Conservation (phyloP, 2,797 vertebrate species). For the Macroramphosus scolopax region DNA sequence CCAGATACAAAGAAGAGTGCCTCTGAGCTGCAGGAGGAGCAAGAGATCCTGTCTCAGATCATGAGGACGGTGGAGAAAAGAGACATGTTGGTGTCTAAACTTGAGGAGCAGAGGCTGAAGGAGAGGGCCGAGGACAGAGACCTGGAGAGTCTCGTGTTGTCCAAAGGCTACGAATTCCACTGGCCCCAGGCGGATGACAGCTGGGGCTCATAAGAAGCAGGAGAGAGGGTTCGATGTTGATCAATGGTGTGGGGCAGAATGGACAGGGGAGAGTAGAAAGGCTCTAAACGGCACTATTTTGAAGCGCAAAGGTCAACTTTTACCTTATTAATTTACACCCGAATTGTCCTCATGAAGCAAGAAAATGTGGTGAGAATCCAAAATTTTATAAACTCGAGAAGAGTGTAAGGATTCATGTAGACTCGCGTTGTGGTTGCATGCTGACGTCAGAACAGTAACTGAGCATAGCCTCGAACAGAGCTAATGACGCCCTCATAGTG, state of each 20-base stretch:
- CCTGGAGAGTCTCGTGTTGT: conserved; percentile 79
- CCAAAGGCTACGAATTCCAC: conserved; percentile 72
- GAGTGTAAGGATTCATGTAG: background rate
- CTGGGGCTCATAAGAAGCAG: conserved; percentile 34
- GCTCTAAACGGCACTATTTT: background rate
- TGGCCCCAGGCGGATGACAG: conserved; percentile 55
- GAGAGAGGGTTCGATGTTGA: conserved; percentile 24
- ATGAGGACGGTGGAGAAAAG: conserved; percentile 89
- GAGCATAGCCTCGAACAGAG: conserved; percentile 3
- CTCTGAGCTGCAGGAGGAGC: conserved; percentile 78
- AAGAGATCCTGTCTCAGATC: conserved; percentile 83
- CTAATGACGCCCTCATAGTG: conserved; percentile 13
- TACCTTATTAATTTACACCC: too few species aligned
- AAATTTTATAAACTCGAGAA: background rate
- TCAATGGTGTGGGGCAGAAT: too few species aligned
- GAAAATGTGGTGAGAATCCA: background rate
- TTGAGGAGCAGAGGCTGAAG: conserved; percentile 87
- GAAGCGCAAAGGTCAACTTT: background rate
- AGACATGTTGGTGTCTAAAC: conserved; percentile 80
- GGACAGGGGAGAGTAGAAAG: background rate
- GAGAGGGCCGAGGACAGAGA: conserved; percentile 84
- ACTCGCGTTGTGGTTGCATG: conserved; percentile 6
- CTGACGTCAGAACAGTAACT: conserved; percentile 8
- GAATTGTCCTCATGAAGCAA: background rate
- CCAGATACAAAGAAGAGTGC: conserved; percentile 76